These are phyloP conservation scores for Clunio marinus DNA, from an alignment of 2,888 invertebrate genomes.

Conservation along the genomic window DNA sequence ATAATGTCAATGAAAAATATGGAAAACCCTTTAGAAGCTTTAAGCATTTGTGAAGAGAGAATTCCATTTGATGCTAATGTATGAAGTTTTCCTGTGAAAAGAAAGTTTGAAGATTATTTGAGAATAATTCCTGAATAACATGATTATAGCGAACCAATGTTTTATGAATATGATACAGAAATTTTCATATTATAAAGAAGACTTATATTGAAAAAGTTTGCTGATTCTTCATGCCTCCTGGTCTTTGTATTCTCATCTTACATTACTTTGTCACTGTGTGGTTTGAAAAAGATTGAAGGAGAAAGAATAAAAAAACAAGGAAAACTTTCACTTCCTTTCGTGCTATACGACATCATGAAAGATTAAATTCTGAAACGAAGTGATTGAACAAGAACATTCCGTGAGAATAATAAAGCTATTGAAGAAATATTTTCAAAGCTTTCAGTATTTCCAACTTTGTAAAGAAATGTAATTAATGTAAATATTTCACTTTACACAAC, in stretches of 20 bases:
- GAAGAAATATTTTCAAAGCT: background rate
- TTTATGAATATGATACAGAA: too few species aligned
- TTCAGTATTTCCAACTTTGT: background rate
- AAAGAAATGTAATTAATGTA: constrained; percentile 1
- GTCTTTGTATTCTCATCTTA: too few species aligned
- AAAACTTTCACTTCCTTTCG: background rate
- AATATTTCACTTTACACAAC: constrained; percentile 8
- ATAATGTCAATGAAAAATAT: too few species aligned
- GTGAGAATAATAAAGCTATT: background rate
- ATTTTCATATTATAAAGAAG: background rate
- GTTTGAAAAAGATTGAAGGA: too few species aligned
- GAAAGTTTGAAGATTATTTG: background rate
- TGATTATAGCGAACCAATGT: too few species aligned
- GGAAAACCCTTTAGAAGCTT: background rate
- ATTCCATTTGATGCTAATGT: background rate
- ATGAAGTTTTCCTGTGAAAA: background rate
- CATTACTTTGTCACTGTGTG: too few species aligned
- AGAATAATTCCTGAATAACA: too few species aligned
- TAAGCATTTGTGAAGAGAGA: too few species aligned
- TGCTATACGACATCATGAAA: background rate
- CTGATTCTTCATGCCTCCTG: background rate
- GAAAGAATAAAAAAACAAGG: background rate
- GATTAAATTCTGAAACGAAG: background rate
- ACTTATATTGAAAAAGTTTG: constrained; percentile 12
- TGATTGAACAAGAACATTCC: background rate